Evolutionary conservation across 2,888 invertebrate species (phyloP), one percentile per base, ranked within the genome.

Genomic region (Chirona hameri): DNA sequence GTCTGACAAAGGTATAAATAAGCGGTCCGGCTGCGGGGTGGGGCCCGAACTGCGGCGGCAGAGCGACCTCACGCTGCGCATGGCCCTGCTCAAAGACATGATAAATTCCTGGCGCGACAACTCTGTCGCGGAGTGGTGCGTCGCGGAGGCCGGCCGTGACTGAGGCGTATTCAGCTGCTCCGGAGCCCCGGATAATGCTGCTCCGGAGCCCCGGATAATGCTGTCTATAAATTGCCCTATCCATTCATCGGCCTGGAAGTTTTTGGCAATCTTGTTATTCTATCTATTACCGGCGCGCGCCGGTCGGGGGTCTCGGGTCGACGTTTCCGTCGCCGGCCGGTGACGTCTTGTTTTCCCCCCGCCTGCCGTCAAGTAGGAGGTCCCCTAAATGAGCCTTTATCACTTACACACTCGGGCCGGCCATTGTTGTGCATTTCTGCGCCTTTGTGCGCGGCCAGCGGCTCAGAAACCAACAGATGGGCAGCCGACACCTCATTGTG

Each of bases 241-340:
- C 72, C 27, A 72, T 72, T 72, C 72, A 72, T 72, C 72, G 72
- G 72, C 15, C 27, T 24, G 72, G 72, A 72, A 72, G 72, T 72
- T 72, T 65, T 72, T 72, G 72, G 31, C 72, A 72, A 72, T 72
- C 72, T 72, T 72, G 72, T 72, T 72, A 72, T 72, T 72, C 72
- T 72, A 72, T 72, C 72, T 72, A 72, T 72, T 72, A 72, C 72
- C 31, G 31, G 72, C 72, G 31, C 27, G 29, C 48, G 31, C 18
- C 18, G 5, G 72, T 10, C 72, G 72, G 72, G 18, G 72, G 29
- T 31, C 72, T 9, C 31, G 15, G 72, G 3, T 5, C 31, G 29
- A 31, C 72, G 72, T 31, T 72, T 72, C 72, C 72, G 72, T 31
- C 65, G 27, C 18, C 15, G 31, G 4, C 72, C n/a, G 9, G n/a